Evolutionary conservation across 2,113 vertebrate species (phyloP).

Genomic region (Phylloscopus trochilus): DNA sequence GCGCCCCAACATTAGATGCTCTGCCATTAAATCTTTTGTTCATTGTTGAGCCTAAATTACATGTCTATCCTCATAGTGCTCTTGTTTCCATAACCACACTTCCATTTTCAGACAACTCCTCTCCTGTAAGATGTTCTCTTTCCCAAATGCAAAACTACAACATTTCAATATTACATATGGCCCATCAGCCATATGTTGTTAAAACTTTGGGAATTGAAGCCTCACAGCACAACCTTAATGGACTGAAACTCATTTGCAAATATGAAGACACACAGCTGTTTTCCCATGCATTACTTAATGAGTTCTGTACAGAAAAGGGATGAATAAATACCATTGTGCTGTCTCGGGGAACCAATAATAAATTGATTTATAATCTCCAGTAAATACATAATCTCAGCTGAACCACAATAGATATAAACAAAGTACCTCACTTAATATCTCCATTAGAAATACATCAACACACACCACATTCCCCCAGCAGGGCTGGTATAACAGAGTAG

Average conservation of each 20-base stretch:
- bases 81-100: not conserved
- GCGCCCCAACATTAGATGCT: not conserved
- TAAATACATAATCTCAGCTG: not conserved
- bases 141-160: not conserved
- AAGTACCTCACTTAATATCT: not conserved
- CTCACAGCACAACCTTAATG: not conserved
- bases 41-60: not conserved
- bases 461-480: not conserved
- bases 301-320: not conserved
- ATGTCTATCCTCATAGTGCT: not conserved
- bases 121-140: not conserved
- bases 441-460: not conserved
- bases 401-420: not conserved
- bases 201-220: not conserved
- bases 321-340: not conserved
- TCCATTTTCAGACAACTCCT: not conserved
- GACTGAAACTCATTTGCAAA: constrained; percentile 19
- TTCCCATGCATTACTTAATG: not conserved
- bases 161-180: not conserved
- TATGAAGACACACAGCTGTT: not conserved
- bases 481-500: not conserved
- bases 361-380: not conserved
- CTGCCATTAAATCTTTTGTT: not conserved
- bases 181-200: not conserved
- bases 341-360: not conserved